Conservation (phyloP, 2,888 invertebrate genomes). For the Zootermopsis nevadensis region DNA sequence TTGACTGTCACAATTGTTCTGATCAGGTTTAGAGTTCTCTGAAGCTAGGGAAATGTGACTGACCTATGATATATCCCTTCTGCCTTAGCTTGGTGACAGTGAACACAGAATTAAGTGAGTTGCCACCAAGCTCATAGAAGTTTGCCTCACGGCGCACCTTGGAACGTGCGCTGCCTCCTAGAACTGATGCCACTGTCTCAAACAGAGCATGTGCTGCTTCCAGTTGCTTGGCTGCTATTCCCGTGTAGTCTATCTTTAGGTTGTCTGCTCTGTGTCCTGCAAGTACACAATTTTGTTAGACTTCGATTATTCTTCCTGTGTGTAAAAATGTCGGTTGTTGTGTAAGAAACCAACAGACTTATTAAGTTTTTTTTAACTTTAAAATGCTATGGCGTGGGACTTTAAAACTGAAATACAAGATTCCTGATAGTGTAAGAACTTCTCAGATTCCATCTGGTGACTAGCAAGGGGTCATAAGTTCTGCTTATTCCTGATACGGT, state of each 20-base stretch:
- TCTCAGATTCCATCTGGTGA: no score
- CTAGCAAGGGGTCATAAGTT: no score
- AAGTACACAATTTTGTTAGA: background rate
- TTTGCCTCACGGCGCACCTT: constrained; percentile 74
- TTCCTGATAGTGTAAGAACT: no score
- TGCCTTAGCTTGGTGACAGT: constrained; percentile 82
- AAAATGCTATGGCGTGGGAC: no score
- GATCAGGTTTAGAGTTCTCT: background rate
- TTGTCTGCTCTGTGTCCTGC: background rate
- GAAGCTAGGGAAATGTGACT: constrained; percentile 55
- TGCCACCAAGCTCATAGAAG: constrained; percentile 88
- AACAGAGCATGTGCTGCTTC: constrained; percentile 77
- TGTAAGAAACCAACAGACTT: no score
- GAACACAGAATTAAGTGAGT: constrained; percentile 86
- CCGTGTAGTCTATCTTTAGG: constrained; percentile 70
- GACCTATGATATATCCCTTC: constrained; percentile 81
- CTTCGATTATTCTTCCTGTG: no score
- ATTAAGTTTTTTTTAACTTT: no score
- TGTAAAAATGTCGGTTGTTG: no score
- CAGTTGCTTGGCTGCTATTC: constrained; percentile 70
- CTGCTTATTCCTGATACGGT: no score
- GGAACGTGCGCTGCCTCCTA: constrained; percentile 68
- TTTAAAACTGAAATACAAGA: no score
- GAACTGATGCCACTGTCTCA: constrained; percentile 78
- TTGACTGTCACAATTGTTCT: background rate